Conservation (phyloP, 92 coral and sea anemone species). For the Bergia sp. region DNA sequence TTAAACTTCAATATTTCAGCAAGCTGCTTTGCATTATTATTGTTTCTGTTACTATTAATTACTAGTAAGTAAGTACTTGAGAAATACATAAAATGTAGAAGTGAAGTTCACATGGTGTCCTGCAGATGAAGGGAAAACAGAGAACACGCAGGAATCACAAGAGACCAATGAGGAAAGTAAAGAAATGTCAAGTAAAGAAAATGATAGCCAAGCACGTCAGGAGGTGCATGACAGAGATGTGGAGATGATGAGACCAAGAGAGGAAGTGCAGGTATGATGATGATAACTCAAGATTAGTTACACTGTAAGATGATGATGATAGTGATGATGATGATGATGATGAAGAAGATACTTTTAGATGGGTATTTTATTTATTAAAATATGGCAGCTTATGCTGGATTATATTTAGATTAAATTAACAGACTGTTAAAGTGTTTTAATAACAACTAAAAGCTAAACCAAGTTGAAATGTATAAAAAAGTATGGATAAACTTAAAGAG, state of each 20-base stretch:
- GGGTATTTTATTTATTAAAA: too few species aligned
- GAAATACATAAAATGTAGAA: too few species aligned
- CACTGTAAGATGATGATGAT: background rate
- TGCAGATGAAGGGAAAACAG: conserved; percentile 11
- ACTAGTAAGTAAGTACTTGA: background rate
- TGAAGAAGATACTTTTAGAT: too few species aligned
- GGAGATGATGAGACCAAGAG: conserved; percentile 6
- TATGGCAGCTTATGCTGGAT: too few species aligned
- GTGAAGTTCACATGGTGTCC: background rate
- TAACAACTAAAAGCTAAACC: too few species aligned
- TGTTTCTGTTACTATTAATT: too few species aligned
- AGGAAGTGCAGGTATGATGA: conserved; percentile 29
- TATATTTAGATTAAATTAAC: too few species aligned
- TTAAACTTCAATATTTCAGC: background rate
- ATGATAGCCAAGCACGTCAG: conserved; percentile 4
- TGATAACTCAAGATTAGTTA: background rate
- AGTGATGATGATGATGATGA: background rate
- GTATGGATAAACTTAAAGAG: too few species aligned
- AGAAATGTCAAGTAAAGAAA: background rate
- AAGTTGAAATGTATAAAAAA: too few species aligned
- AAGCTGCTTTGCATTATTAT: too few species aligned
- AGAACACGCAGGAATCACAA: conserved; percentile 1
- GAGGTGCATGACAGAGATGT: conserved; percentile 21
- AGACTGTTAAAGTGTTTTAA: too few species aligned
- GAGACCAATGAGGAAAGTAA: background rate